Base-by-base conservation (phyloP, 2,113 vertebrate genomes). In the Beaufortia kweichowensis region DNA sequence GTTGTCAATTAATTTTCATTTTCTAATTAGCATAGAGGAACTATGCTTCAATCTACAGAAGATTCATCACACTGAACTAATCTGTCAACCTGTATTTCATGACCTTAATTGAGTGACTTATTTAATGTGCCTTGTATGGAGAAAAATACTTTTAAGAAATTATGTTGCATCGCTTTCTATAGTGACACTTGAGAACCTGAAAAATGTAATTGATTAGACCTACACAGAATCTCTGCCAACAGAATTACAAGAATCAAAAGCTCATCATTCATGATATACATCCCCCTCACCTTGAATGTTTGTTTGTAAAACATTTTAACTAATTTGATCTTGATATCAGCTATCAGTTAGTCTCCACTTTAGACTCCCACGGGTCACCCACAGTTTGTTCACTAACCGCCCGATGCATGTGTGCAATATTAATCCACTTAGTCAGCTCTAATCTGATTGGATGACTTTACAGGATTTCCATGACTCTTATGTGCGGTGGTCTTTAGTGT, bases 21-120 rank as follows among this genome's bases (percentile, higher is more conserved):
- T 26, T 74, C 33, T 57, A 63, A 73, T 62, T 63, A 21, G 17
- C 76, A 39, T 41, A 70, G n/a, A 61, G 12, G 24, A 61, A 61
- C 21, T n/a, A 3, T 1, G 15, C 62, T 57, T 66, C 33, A 66
- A 12, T 66, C n/a, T 53, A n/a, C 35, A 57, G 8, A 65, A 21
- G n/a, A 33, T 24, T 48, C 17, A 26, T 70, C 50, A 57, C n/a
- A 10, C 23, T 55, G 33, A 28, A 39, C 63, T 31, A 59, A 63
- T 19, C 35, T 33, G 17, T 23, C 11, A 66, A 11, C 1, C 46
- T 46, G 19, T 35, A 35, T 21, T 41, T 43, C n/a, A 17, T 43
- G 17, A 33, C 33, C 21, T 31, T 17, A 50, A 28, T 19, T 53
- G 3, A 28, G 21, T 14, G 41, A 26, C 63, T 24, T 24, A 74